Evolutionary conservation across 1,140 invertebrate genomes (phyloP), one percentile per base, ranked within the genome.

Genomic region (Idris sp.): DNA sequence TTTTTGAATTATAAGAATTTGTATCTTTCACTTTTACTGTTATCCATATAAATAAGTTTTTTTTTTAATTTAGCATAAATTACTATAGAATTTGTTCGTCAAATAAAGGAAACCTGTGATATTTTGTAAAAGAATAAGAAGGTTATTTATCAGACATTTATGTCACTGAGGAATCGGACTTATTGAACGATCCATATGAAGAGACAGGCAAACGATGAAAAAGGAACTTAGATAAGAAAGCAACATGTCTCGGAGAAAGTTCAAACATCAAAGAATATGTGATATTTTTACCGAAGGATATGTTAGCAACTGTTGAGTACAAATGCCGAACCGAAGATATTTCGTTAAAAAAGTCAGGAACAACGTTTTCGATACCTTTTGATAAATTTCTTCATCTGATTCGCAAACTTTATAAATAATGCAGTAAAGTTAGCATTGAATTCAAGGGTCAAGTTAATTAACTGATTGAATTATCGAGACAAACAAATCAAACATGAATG

Each of bases 181-280:
- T 58, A 68, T 48, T 31, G 25, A 46, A 56, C 15, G 7, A 2
- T 26, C 8, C 5, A 33, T 28, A 10, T 10, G 26, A 28, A 19
- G 36, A 1, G 9, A 14, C 25, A 35, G 51, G 11, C 53, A 65
- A 73, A 65, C 53, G 53, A 59, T 65, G 46, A 65, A 73, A n/a
- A 65, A 65, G 59, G 31, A 73, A 65, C 53, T 51, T 16, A 38
- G 53, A 73, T 73, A 65, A 73, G 59, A 59, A 53, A 53, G 30
- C 35, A 11, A 59, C 22, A 44, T 53, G 53, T 59, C 36, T 65
- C 26, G 30, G 16, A 41, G 22, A 40, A 53, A 51, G 36, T 53
- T 53, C 16, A 46, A 59, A 59, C 53, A 46, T 65, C 68, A 73
- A 73, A 73, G 53, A 36, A 46, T 65, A 53, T 43, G n/a, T n/a